phyloP scores from a whole-genome alignment of 2,797 vertebrate species.

The Sebastes nivosus region DNA sequence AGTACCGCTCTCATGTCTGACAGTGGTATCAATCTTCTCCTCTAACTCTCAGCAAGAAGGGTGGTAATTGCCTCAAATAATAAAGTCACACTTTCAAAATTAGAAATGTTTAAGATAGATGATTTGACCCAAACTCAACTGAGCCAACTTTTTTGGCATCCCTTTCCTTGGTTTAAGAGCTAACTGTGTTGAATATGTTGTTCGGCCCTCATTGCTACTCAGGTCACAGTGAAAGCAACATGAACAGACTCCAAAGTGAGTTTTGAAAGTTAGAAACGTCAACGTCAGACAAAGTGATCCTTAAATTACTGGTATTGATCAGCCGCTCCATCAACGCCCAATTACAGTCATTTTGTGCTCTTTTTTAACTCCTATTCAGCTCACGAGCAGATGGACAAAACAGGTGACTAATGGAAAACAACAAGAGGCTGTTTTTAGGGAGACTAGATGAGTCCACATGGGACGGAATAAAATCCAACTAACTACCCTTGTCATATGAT shows the following conservation, averaged over 20 bases:
- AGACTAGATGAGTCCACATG: background rate
- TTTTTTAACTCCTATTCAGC: background rate
- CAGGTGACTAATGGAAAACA: constrained; percentile 1
- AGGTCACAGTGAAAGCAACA: background rate
- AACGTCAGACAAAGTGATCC: background rate
- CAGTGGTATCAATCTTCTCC: background rate
- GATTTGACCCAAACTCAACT: background rate
- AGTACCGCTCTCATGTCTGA: background rate
- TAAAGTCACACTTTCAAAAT: background rate
- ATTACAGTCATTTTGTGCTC: background rate
- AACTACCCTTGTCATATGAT: constrained; percentile 31
- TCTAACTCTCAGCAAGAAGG: background rate
- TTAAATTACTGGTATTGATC: constrained; percentile 33
- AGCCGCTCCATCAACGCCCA: background rate
- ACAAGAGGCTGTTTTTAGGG: background rate
- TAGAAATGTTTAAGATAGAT: background rate
- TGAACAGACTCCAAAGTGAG: background rate
- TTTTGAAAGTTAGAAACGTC: background rate
- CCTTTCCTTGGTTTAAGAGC: background rate
- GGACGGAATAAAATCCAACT: constrained; percentile 15
- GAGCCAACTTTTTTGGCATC: background rate
- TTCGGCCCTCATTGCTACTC: background rate
- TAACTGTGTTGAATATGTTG: background rate
- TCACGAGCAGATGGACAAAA: background rate
- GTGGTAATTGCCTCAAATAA: background rate